Evolutionary conservation across 2,888 invertebrate species (phyloP).

Genomic region (Oscheius sp.): DNA sequence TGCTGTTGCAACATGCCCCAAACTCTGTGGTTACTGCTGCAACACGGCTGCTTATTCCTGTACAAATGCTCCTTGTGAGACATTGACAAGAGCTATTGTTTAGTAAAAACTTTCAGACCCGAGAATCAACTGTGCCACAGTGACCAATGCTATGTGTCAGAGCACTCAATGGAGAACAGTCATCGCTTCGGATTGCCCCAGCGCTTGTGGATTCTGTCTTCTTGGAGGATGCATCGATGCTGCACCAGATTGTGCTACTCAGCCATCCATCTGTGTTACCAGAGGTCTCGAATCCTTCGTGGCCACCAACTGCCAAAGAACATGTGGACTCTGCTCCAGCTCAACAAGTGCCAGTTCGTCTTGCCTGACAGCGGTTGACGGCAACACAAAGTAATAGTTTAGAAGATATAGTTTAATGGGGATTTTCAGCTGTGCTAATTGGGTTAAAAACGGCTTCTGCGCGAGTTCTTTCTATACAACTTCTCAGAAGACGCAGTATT

Average conservation of each 20-base stretch:
- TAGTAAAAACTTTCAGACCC: background rate
- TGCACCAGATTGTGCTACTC: conserved; percentile 47
- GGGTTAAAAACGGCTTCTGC: too few relatives aligned
- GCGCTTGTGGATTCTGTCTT: conserved; percentile 48
- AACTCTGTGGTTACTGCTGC: too few relatives aligned
- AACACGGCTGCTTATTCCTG: too few relatives aligned
- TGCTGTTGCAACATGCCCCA: too few relatives aligned
- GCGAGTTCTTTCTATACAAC: too few relatives aligned
- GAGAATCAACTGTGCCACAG: conserved; percentile 35
- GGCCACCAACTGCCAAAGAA: conserved; percentile 21
- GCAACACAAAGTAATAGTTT: too few relatives aligned
- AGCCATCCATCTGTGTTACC: conserved; percentile 46
- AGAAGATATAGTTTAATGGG: too few relatives aligned
- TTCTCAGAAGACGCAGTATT: too few relatives aligned
- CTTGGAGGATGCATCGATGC: conserved; percentile 51
- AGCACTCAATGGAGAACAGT: conserved; percentile 45
- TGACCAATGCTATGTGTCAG: conserved; percentile 41
- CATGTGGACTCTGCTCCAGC: conserved; percentile 26
- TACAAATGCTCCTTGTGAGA: too few relatives aligned
- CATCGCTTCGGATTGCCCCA: conserved; percentile 47
- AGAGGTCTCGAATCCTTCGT: conserved; percentile 42
- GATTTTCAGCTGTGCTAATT: too few relatives aligned
- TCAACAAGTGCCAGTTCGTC: background rate
- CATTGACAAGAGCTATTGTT: background rate
- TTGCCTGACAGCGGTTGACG: too few relatives aligned